Evolutionary conservation across 2,113 vertebrate genomes (phyloP).

Genomic region (Istiophorus platypterus): DNA sequence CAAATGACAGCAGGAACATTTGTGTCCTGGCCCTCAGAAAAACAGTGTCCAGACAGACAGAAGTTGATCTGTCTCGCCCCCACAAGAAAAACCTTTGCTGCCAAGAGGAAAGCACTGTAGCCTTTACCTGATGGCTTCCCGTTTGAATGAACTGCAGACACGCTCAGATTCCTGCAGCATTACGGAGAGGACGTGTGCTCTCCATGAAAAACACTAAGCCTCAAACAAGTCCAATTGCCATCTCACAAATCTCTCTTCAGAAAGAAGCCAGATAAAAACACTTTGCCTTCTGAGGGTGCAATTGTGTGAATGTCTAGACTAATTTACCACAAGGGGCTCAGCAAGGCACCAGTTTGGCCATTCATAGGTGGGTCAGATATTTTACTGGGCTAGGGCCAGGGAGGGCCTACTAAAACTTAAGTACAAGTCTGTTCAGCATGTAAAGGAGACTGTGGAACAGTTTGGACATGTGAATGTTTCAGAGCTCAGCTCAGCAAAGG

Average conservation of each 20-base stretch:
- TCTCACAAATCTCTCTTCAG: constrained; percentile 53
- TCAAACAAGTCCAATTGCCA: constrained; percentile 59
- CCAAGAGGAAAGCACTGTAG: constrained; percentile 45
- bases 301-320: constrained; percentile 72
- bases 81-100: constrained; percentile 42
- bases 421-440: constrained; percentile 54
- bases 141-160: constrained; percentile 53
- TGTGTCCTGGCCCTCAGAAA: constrained; percentile 53
- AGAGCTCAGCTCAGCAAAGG: constrained; percentile 5
- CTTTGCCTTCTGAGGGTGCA: constrained; percentile 60
- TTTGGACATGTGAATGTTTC: constrained; percentile 58
- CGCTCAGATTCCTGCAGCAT: constrained; percentile 55
- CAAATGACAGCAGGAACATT: constrained; percentile 65
- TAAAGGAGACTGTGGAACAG: constrained; percentile 57
- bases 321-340: constrained; percentile 56
- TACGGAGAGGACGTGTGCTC: constrained; percentile 36
- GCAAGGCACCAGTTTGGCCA: constrained; percentile 47
- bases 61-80: constrained; percentile 56
- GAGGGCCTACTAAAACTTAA: constrained; percentile 66
- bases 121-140: constrained; percentile 59
- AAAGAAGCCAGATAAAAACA: constrained; percentile 60
- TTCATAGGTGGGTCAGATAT: constrained; percentile 79
- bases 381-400: constrained; percentile 74
- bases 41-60: constrained; percentile 66
- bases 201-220: constrained; percentile 63